Percentiles rank a stretch among this genome's conserved stretches.
phyloP scores from a whole-genome alignment of 92 coral and sea anemone species.

The Phymanthus crucifer region DNA sequence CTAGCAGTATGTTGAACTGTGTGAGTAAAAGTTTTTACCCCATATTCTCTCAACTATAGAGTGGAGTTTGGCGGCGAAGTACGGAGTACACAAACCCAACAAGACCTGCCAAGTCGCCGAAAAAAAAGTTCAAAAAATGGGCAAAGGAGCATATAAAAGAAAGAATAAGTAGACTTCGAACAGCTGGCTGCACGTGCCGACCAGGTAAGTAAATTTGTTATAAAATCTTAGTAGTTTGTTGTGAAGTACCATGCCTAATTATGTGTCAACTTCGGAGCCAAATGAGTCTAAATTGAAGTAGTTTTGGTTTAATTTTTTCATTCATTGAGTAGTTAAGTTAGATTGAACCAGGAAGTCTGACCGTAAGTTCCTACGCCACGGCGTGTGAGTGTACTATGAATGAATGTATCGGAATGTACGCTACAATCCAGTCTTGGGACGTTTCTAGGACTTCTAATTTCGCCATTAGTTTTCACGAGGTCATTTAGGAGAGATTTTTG shows the following conservation, averaged over 20 bases:
- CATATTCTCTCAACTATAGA: constrained; percentile 47
- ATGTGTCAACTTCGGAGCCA: neutral
- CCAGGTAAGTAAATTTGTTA: constrained; percentile 17
- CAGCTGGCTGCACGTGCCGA: constrained; percentile 31
- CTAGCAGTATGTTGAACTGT: constrained; percentile 1
- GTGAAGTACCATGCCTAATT: neutral
- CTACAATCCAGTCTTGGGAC: neutral
- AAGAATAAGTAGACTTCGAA: constrained; percentile 24
- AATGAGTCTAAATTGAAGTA: constrained; percentile 21
- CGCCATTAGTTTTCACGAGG: constrained; percentile 2
- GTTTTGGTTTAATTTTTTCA: constrained; percentile 5
- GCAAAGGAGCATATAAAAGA: constrained; percentile 13
- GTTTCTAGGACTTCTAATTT: constrained; percentile 7
- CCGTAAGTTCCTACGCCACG: neutral
- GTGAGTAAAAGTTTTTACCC: constrained; percentile 20
- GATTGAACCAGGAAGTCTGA: constrained; percentile 25
- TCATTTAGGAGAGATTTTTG: constrained; percentile 7
- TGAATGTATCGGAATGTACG: constrained; percentile 36
- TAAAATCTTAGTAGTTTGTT: neutral
- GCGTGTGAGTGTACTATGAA: constrained; percentile 13
- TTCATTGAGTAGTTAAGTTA: constrained; percentile 24
- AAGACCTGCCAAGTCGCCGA: constrained; percentile 28
- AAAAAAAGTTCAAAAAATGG: constrained; percentile 32
- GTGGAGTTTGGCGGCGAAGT: constrained; percentile 53
- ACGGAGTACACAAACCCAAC: constrained; percentile 54